Percentiles rank a stretch among this genome's conserved stretches.
phyloP scores from a whole-genome alignment of 2,888 invertebrate genomes.

The Amblyjoppa fuscipennis region DNA sequence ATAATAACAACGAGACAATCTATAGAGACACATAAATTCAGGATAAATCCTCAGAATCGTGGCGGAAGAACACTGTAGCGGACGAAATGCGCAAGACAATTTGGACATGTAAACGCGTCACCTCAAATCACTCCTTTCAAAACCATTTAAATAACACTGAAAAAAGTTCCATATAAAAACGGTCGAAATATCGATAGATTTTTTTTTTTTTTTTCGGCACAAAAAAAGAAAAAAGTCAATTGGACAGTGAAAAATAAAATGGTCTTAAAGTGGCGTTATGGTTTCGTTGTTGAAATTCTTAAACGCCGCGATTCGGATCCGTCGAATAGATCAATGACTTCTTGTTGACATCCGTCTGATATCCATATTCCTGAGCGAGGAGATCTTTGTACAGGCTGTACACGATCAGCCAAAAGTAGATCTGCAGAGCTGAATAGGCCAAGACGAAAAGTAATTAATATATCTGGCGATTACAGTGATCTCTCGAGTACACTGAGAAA shows the following conservation, averaged over 20 bases:
- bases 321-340: background rate
- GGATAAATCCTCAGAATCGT: too few relatives aligned
- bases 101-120: too few relatives aligned
- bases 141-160: too few relatives aligned
- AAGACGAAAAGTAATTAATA: background rate
- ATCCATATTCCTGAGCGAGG: conserved; percentile 36
- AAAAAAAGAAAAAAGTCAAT: background rate
- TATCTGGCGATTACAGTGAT: background rate
- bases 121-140: too few relatives aligned
- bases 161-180: too few relatives aligned
- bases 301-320: conserved; percentile 29
- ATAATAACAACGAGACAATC: too few relatives aligned
- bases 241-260: background rate
- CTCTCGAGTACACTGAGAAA: background rate
- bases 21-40: too few relatives aligned
- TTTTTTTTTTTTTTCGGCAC: too few relatives aligned
- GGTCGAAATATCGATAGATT: too few relatives aligned
- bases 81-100: too few relatives aligned
- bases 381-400: conserved; percentile 60
- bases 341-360: background rate
- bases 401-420: conserved; percentile 55
- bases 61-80: too few relatives aligned
- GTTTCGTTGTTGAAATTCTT: conserved; percentile 4
- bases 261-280: background rate
- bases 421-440: conserved; percentile 36